Percentiles rank a stretch among this genome's conserved stretches.
Evolutionary conservation across 2,113 vertebrate genomes (phyloP).

Genomic region (Pelecanoides urinatrix): DNA sequence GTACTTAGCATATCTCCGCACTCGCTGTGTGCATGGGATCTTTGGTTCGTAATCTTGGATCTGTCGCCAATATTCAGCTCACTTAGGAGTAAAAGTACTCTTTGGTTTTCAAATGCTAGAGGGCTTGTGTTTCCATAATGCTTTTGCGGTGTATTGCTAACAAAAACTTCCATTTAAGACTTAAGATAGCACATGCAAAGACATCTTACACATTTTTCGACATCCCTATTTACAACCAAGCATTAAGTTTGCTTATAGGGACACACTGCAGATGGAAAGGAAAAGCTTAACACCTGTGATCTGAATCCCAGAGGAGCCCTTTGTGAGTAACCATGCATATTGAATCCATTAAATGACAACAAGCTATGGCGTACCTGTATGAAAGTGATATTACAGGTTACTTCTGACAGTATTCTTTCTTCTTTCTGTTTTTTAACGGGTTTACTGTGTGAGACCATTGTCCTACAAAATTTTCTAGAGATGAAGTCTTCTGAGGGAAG

Average conservation of each 20-base stretch:
- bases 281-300: neutral
- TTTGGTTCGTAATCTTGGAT: neutral
- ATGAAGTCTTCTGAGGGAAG: neutral
- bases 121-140: neutral
- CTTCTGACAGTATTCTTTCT: neutral
- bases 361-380: neutral
- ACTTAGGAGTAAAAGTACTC: neutral
- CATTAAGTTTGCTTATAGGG: neutral
- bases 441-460: neutral
- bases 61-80: neutral
- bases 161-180: neutral
- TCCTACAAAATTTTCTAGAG: neutral
- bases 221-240: neutral
- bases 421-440: neutral
- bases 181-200: neutral
- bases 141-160: neutral
- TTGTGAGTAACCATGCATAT: neutral
- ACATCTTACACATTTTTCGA: neutral
- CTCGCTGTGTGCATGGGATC: neutral
- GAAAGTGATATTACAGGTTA: neutral
- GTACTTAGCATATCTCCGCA: neutral
- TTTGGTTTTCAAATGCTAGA: neutral
- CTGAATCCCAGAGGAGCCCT: neutral
- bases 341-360: neutral
- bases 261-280: neutral